These are phyloP conservation scores for Eupithecia inturbata DNA, from an alignment of 2,888 invertebrate genomes.

Conservation along the genomic window DNA sequence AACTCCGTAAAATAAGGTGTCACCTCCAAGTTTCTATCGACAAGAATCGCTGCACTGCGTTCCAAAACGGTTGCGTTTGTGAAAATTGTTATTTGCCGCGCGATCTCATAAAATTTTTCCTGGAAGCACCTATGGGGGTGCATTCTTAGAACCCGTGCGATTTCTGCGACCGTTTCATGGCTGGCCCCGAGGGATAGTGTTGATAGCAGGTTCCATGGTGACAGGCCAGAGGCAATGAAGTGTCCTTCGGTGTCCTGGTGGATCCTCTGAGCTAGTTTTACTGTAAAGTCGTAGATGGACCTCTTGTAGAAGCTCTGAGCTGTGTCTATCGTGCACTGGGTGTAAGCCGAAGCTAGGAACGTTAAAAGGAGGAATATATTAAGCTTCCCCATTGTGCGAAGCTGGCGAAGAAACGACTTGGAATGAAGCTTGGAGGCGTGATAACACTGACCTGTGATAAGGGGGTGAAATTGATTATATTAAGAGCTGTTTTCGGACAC, in stretches of 20 bases:
- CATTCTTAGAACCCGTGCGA: conserved; percentile 58
- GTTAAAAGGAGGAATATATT: conserved; percentile 48
- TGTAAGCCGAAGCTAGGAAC: conserved; percentile 45
- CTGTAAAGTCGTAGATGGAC: conserved; percentile 61
- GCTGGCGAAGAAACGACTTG: conserved; percentile 46
- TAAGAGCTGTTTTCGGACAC: conserved; percentile 18
- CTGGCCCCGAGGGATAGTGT: conserved; percentile 65
- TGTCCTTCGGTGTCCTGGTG: conserved; percentile 68
- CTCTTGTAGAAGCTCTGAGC: conserved; percentile 52
- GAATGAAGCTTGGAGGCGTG: conserved; percentile 45
- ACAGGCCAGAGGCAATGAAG: conserved; percentile 67
- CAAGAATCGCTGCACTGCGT: conserved; percentile 62
- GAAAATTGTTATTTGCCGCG: conserved; percentile 48
- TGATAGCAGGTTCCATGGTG: conserved; percentile 69
- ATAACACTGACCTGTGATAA: conserved; percentile 54
- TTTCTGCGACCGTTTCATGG: conserved; percentile 59
- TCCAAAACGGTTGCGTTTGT: conserved; percentile 56
- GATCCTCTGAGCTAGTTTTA: conserved; percentile 55
- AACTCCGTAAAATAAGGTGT: conserved; percentile 52
- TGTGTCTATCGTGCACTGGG: conserved; percentile 54
- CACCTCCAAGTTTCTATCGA: conserved; percentile 56
- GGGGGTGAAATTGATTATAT: conserved; percentile 16
- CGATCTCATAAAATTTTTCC: conserved; percentile 60
- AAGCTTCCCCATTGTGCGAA: conserved; percentile 54
- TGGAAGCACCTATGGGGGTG: conserved; percentile 67